Percentiles rank a stretch among this genome's conserved stretches.
Evolutionary conservation across 2,888 invertebrate genomes (phyloP).

Genomic region (Drosophila stalkeri): DNA sequence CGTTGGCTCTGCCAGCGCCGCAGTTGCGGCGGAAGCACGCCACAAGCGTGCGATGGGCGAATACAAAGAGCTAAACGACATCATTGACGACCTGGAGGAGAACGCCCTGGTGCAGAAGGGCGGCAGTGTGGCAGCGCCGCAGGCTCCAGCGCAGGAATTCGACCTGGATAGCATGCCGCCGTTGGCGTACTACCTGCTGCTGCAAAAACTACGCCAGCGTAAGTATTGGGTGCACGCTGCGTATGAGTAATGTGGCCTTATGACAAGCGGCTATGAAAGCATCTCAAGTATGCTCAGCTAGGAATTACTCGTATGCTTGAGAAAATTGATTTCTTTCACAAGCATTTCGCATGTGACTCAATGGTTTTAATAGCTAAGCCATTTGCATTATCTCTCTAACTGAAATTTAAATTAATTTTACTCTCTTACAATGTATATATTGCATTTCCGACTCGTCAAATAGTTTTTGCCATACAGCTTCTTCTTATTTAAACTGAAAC

Average conservation of each 20-base stretch:
- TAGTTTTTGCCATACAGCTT: not conserved
- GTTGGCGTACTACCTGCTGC: conserved; percentile 77
- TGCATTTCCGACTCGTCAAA: not conserved
- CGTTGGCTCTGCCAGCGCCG: conserved; percentile 30
- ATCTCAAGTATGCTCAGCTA: conserved; percentile 23
- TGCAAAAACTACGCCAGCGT: conserved; percentile 81
- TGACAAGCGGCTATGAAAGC: conserved; percentile 18
- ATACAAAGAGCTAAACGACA: conserved; percentile 76
- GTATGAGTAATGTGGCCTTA: conserved; percentile 43
- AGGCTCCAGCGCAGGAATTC: conserved; percentile 67
- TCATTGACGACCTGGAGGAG: conserved; percentile 79
- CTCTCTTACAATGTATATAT: not conserved
- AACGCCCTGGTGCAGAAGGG: conserved; percentile 66
- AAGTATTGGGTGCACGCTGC: conserved; percentile 54
- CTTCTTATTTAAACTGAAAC: not conserved
- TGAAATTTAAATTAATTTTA: not conserved
- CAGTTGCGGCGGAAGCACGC: conserved; percentile 65
- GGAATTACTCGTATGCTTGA: conserved; percentile 1
- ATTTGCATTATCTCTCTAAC: not conserved
- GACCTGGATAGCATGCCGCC: conserved; percentile 82
- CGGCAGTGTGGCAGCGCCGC: conserved; percentile 26
- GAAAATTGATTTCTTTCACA: conserved; percentile 14
- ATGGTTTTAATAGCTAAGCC: conserved; percentile 3
- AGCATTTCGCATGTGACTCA: conserved; percentile 2
- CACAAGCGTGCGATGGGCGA: conserved; percentile 77